These are phyloP conservation scores for Melanotus villosus DNA, from an alignment of 2,888 invertebrate species.

Conservation along the genomic window DNA sequence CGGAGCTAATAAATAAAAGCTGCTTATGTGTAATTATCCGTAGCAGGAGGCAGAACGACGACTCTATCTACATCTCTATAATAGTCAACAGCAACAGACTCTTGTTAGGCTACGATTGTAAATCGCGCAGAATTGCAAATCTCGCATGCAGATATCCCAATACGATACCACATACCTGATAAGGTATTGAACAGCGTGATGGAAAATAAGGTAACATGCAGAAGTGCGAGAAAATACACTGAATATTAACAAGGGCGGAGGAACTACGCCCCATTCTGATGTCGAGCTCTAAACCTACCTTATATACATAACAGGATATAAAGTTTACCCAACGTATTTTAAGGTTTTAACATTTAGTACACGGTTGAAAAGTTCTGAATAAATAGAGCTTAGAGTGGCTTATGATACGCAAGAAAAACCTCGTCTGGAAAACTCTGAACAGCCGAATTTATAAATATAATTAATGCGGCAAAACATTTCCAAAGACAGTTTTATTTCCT, in stretches of 20 bases:
- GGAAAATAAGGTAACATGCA: conserved; percentile 3
- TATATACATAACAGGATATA: conserved; percentile 11
- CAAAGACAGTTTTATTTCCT: too few species aligned
- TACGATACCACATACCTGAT: background rate
- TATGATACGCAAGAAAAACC: background rate
- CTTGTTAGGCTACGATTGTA: conserved; percentile 15
- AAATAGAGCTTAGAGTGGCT: background rate
- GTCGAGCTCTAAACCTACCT: background rate
- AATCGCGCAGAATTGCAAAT: conserved; percentile 17
- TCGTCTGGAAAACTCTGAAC: too few species aligned
- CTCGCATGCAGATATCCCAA: conserved; percentile 8
- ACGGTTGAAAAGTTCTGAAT: background rate
- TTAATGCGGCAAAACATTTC: too few species aligned
- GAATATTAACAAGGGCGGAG: conserved; percentile 13
- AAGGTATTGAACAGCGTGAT: background rate
- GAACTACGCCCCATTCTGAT: background rate
- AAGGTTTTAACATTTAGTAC: background rate
- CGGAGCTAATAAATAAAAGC: conserved; percentile 18
- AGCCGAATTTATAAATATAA: too few species aligned
- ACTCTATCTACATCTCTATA: conserved; percentile 23
- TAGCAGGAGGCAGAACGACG: conserved; percentile 21
- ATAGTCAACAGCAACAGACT: conserved; percentile 18
- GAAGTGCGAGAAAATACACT: conserved; percentile 5
- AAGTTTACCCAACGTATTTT: background rate
- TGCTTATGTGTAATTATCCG: conserved; percentile 19